Evolutionary conservation across 2,888 invertebrate species (phyloP).

Genomic region (Cactoblastis cactorum): DNA sequence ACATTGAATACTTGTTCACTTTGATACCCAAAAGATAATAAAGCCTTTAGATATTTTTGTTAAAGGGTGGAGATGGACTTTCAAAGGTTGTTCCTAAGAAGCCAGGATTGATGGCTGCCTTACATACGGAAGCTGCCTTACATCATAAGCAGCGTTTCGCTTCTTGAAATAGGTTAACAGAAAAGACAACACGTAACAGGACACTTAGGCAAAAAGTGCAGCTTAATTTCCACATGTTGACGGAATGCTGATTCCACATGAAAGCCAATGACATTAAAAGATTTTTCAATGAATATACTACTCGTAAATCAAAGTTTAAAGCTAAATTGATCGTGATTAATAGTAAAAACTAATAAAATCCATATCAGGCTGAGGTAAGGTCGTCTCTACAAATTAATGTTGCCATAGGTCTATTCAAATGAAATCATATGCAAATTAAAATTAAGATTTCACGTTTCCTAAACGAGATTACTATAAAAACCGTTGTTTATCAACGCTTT

Average conservation of each 20-base stretch:
- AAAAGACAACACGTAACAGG: no score
- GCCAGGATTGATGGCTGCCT: no score
- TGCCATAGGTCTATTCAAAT: background rate
- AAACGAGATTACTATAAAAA: constrained; percentile 27
- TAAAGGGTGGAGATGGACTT: no score
- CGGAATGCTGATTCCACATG: background rate
- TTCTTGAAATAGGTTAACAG: no score
- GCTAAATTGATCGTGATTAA: background rate
- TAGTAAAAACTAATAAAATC: background rate
- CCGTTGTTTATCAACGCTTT: constrained; percentile 22
- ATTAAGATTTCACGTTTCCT: constrained; percentile 19
- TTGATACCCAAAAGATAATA: no score
- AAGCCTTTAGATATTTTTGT: no score
- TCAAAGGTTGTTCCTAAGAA: no score
- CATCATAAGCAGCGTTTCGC: no score
- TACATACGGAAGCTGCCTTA: no score
- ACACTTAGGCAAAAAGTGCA: background rate
- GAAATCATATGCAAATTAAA: constrained; percentile 10
- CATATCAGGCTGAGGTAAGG: background rate
- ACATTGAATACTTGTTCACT: background rate
- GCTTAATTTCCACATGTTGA: background rate
- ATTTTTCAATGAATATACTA: background rate
- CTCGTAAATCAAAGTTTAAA: background rate
- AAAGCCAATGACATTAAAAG: background rate
- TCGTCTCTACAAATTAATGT: background rate